These are phyloP conservation scores for Orientallactaga sibirica DNA, from an alignment of 2,797 vertebrate genomes.

Conservation along the genomic window DNA sequence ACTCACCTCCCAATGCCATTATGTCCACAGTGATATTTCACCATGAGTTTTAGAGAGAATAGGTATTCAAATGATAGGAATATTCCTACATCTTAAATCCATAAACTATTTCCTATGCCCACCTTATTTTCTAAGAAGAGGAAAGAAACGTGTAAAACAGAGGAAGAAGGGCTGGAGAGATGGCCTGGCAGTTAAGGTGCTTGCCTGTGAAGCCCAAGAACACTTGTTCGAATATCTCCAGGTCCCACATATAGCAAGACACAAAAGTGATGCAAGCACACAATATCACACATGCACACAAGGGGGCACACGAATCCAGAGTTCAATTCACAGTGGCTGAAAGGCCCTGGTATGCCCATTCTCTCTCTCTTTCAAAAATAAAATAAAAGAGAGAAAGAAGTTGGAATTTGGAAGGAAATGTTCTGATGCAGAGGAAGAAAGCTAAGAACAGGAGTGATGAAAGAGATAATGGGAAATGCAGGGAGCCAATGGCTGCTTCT, in stretches of 20 bases:
- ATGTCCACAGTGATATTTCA: neutral
- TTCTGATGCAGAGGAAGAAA: neutral
- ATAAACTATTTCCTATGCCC: neutral
- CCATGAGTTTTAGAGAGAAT: neutral
- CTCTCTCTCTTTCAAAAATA: too few species aligned
- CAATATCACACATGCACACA: too few species aligned
- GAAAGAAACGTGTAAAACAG: neutral
- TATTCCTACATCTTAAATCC: neutral
- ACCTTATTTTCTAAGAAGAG: slow-evolving; percentile 12
- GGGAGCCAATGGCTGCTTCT: neutral
- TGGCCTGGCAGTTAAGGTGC: too few species aligned
- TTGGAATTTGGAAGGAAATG: neutral
- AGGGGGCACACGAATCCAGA: too few species aligned
- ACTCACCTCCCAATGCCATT: neutral
- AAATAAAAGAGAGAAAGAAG: neutral
- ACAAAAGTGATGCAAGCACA: too few species aligned
- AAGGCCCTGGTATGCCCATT: too few species aligned
- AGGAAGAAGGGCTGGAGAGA: neutral
- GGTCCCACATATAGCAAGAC: too few species aligned
- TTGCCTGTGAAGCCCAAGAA: too few species aligned
- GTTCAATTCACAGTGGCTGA: too few species aligned
- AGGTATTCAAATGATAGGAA: neutral
- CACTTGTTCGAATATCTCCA: too few species aligned
- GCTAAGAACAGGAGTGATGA: neutral
- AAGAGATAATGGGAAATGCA: neutral